Evolutionary conservation across 1,140 invertebrate genomes (phyloP).

Genomic region (Drosophila nannoptera): DNA sequence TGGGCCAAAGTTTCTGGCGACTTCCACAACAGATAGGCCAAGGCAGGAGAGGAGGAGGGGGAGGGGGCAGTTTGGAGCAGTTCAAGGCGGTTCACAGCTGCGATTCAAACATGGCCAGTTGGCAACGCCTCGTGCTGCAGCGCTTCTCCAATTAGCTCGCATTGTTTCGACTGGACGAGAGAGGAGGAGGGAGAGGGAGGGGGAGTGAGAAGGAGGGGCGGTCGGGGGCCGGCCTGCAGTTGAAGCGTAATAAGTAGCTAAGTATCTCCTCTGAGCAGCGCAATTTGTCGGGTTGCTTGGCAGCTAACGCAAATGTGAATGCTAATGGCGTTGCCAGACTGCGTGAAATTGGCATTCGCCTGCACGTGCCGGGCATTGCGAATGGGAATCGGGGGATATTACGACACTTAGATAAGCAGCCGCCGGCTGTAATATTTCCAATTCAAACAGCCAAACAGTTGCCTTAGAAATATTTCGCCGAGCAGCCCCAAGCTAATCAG

Average conservation of each 20-base stretch:
- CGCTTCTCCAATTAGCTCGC: conserved; percentile 25
- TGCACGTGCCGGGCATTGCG: conserved; percentile 7
- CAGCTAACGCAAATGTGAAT: conserved; percentile 12
- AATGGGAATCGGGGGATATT: not conserved
- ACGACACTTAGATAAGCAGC: not conserved
- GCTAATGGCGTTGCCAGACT: conserved; percentile 36
- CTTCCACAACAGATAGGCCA: conserved; percentile 3
- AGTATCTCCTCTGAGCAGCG: conserved; percentile 5
- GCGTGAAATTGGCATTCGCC: not conserved
- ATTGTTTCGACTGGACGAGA: conserved; percentile 30
- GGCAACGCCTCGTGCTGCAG: conserved; percentile 8
- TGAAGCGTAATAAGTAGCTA: not conserved
- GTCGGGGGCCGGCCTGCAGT: not conserved
- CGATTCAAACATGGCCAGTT: conserved; percentile 20
- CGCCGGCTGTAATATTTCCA: not conserved
- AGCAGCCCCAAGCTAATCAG: not conserved
- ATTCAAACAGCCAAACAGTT: not conserved
- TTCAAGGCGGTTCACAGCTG: conserved; percentile 69
- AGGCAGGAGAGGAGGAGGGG: not conserved
- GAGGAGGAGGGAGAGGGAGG: not conserved
- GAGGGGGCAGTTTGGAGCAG: conserved; percentile 14
- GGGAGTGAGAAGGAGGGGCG: no score
- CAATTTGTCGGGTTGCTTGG: conserved; percentile 31
- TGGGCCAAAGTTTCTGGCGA: conserved; percentile 19
- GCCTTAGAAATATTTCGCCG: not conserved